Evolutionary conservation across 2,888 invertebrate species (phyloP).

Genomic region (Xylocampa areola): DNA sequence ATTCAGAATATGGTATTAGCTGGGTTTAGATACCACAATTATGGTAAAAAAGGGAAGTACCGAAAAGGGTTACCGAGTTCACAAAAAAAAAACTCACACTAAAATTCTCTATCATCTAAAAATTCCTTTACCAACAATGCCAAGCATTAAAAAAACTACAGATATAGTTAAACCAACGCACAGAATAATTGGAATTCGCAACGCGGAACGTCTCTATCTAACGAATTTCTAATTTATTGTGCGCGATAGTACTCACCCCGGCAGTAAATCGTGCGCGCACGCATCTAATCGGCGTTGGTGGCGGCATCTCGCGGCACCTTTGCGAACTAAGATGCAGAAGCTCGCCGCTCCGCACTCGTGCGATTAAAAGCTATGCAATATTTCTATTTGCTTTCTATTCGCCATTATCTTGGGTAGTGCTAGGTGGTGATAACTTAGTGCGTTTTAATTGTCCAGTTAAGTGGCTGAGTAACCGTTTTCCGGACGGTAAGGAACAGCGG

Average conservation of each 20-base stretch:
- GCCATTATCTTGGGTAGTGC: slow-evolving; percentile 69
- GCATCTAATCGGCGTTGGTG: slow-evolving; percentile 82
- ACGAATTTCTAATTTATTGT: slow-evolving; percentile 89
- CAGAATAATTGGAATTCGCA: slow-evolving; percentile 84
- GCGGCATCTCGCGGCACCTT: slow-evolving; percentile 88
- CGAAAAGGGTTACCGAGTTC: too few species aligned
- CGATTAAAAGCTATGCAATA: slow-evolving; percentile 69
- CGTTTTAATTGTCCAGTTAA: slow-evolving; percentile 63
- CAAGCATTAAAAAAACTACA: slow-evolving; percentile 49
- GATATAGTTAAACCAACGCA: slow-evolving; percentile 52
- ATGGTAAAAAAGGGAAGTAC: too few species aligned
- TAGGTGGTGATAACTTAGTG: slow-evolving; percentile 71
- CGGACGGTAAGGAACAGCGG: slow-evolving; percentile 50
- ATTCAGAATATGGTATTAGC: background rate
- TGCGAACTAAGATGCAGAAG: slow-evolving; percentile 83
- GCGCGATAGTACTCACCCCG: slow-evolving; percentile 79
- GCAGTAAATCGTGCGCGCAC: slow-evolving; percentile 84
- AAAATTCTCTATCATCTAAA: slow-evolving; percentile 22
- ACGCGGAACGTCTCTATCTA: slow-evolving; percentile 85
- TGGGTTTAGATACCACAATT: too few species aligned
- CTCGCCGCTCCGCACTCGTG: slow-evolving; percentile 66
- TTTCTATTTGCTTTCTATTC: slow-evolving; percentile 76
- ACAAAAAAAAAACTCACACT: background rate
- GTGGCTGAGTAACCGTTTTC: slow-evolving; percentile 51
- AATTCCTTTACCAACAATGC: slow-evolving; percentile 39